Base-by-base conservation (phyloP, 2,797 vertebrate genomes). In the Lithobates sylvaticus region DNA sequence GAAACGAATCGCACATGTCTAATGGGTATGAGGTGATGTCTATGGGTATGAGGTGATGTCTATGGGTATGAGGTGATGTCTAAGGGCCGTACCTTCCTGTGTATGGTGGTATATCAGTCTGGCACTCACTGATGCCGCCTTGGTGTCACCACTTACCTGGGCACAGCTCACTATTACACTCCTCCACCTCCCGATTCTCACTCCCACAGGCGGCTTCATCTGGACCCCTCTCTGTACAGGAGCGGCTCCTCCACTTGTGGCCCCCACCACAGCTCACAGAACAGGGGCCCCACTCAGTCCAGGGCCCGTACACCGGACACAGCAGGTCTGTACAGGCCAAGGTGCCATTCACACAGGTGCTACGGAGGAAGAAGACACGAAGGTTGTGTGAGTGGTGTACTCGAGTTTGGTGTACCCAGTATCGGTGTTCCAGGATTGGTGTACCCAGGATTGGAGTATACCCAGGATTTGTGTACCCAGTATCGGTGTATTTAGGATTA, bases 331-430 rank as follows among this genome's bases (percentile, higher is more conserved):
- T 93, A 88, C 97, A 98, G 3, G 42, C 70, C 83, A 97, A 91
- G 9, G 94, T 94, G 42, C 96, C 97, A 0, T 96, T 96, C 74
- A 89, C 78, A 89, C 97, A 99, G 21, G 95, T 91, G 86, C 97
- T 99, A 91, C 5, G 10, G 64, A 65, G 27, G 42, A 29, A 75
- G n/a, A 74, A 29, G 34, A 61, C 39, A 39, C 1, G 7, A 13
- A 9, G 47, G 16, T 65, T 21, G 32, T 23, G 23, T 16, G 23
- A 58, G 0, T 34, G 23, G 42, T 32, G 27, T 36, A 36, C 34
- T 1, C 34, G 6, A 1, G 34, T 0, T 36, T 36, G 34, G 34
- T 36, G 34, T 36, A 36, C 1, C 6, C 1, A 5, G 34, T 0
- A 36, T 6, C 7, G 34, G 34, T 36, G 34, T 36, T 1, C 34